phyloP scores from a whole-genome alignment of 2,797 vertebrate species.

The Alca torda region DNA sequence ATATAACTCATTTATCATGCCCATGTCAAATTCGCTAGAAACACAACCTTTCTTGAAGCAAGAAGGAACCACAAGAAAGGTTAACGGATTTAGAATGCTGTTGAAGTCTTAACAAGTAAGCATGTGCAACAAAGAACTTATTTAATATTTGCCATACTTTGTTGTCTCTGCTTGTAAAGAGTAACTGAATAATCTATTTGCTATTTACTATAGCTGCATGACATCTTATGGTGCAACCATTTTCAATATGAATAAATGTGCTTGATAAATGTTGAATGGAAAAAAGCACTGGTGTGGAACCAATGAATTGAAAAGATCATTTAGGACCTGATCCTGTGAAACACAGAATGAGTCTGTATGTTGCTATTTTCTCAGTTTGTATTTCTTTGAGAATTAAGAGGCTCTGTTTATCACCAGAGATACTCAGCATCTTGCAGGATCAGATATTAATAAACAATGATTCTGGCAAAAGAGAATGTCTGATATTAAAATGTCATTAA shows the following conservation, averaged over 20 bases:
- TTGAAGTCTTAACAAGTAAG: constrained; percentile 49
- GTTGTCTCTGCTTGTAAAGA: constrained; percentile 6
- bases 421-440: background rate
- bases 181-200: constrained; percentile 42
- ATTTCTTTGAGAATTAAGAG: background rate
- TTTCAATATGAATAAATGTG: constrained; percentile 9
- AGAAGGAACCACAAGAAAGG: constrained; percentile 66
- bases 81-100: constrained; percentile 70
- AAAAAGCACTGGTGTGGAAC: constrained; percentile 22
- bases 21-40: constrained; percentile 66
- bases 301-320: constrained; percentile 48
- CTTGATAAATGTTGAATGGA: background rate
- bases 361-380: background rate
- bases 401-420: background rate
- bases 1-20: constrained; percentile 79
- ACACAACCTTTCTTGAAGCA: constrained; percentile 49
- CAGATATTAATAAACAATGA: background rate
- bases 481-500: background rate
- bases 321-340: constrained; percentile 23
- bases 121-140: constrained; percentile 66
- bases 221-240: background rate
- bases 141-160: constrained; percentile 74
- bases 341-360: background rate
- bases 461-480: background rate
- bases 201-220: background rate